Evolutionary conservation across 2,888 invertebrate genomes (phyloP).

Genomic region (Hirudinaria manillensis): DNA sequence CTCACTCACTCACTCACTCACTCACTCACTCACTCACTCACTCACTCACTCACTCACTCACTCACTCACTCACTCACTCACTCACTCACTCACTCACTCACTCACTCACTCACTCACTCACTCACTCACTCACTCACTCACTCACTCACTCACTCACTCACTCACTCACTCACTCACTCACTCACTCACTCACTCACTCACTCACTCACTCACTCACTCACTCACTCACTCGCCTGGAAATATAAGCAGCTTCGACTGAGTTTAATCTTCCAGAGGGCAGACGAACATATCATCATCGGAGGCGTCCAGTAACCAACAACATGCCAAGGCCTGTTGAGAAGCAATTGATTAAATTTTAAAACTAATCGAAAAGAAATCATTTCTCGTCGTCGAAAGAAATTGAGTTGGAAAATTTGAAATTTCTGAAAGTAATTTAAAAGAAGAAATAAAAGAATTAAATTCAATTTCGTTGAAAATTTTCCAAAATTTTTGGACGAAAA

Average conservation of each 20-base stretch:
- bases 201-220: slow-evolving; percentile 31
- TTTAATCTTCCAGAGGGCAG: too few relatives aligned
- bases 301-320: too few relatives aligned
- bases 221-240: slow-evolving; percentile 6
- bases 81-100: slow-evolving; percentile 32
- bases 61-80: slow-evolving; percentile 32
- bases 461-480: not conserved
- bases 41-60: slow-evolving; percentile 31
- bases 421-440: not conserved
- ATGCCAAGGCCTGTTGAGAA: too few relatives aligned
- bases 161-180: slow-evolving; percentile 33
- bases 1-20: slow-evolving; percentile 28
- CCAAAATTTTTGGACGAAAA: not conserved
- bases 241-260: too few relatives aligned
- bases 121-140: slow-evolving; percentile 32
- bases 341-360: too few relatives aligned
- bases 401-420: too few relatives aligned
- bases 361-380: too few relatives aligned
- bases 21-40: slow-evolving; percentile 32
- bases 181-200: slow-evolving; percentile 31
- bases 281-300: too few relatives aligned
- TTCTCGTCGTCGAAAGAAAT: too few relatives aligned
- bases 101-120: slow-evolving; percentile 31
- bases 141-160: slow-evolving; percentile 31
- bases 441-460: not conserved